A percentile compares a stretch with the other conserved stretches of the same genome.
Conservation (phyloP, 2,888 invertebrate species). For the Synanthedon vespiformis region DNA sequence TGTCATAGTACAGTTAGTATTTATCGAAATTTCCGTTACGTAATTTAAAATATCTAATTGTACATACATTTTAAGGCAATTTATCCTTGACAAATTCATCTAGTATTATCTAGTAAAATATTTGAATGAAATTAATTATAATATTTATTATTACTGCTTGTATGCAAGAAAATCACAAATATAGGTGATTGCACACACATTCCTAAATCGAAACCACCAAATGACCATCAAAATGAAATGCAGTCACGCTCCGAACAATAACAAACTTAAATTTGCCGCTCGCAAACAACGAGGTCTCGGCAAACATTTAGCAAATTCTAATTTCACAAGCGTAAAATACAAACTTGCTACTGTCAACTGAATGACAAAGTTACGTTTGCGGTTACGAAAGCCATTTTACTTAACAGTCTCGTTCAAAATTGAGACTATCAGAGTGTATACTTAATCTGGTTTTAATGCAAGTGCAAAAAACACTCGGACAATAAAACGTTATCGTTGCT, state of each 20-base stretch:
- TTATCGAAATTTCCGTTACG: no score
- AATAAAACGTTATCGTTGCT: not conserved
- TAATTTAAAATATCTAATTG: no score
- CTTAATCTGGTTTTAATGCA: not conserved
- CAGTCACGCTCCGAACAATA: slow-evolving; percentile 18
- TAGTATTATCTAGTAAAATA: no score
- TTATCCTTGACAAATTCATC: no score
- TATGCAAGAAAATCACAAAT: no score
- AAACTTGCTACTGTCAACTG: not conserved
- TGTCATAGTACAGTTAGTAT: no score
- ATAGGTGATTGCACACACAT: not conserved
- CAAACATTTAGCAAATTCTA: not conserved
- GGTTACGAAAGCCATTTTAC: not conserved
- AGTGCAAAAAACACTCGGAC: not conserved
- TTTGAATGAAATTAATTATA: no score
- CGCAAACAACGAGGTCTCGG: not conserved
- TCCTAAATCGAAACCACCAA: slow-evolving; percentile 4
- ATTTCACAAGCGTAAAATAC: not conserved
- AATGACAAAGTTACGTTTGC: not conserved
- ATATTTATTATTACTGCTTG: no score
- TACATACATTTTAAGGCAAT: no score
- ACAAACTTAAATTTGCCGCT: slow-evolving; percentile 10
- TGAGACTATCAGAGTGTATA: no score
- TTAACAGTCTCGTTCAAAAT: no score
- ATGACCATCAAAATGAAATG: slow-evolving; percentile 17